phyloP scores from a whole-genome alignment of 1,140 invertebrate genomes.

The Hycleus cichorii region DNA sequence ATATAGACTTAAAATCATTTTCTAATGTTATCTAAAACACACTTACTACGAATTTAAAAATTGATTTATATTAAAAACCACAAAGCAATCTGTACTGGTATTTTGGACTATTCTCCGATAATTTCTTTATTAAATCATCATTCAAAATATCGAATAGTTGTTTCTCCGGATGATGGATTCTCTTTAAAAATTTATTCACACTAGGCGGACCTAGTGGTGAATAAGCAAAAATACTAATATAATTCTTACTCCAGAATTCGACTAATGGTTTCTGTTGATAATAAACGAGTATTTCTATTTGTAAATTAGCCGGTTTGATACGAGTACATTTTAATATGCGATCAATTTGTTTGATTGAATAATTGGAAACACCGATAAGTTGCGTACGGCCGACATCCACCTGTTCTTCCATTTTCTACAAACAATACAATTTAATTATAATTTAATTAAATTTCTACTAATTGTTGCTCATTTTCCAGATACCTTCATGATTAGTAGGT shows the following conservation, averaged over 20 bases:
- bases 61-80: conserved; percentile 37
- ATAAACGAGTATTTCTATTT: conserved; percentile 77
- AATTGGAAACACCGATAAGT: conserved; percentile 75
- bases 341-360: conserved; percentile 61
- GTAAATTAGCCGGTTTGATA: conserved; percentile 62
- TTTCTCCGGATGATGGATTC: conserved; percentile 12
- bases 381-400: conserved; percentile 54
- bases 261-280: conserved; percentile 71
- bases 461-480: conserved; percentile 56
- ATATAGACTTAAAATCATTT: too few species aligned
- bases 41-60: too few species aligned
- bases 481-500: conserved; percentile 56
- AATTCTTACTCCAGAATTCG: conserved; percentile 61
- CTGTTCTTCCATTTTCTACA: conserved; percentile 67
- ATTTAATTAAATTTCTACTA: not conserved
- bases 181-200: conserved; percentile 2
- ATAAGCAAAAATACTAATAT: conserved; percentile 74
- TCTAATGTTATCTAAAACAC: too few species aligned
- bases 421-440: conserved; percentile 12
- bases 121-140: conserved; percentile 54
- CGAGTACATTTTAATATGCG: conserved; percentile 55
- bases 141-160: conserved; percentile 56
- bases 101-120: conserved; percentile 54
- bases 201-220: conserved; percentile 72
- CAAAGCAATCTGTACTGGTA: conserved; percentile 55